Base-by-base conservation (phyloP, 2,888 invertebrate genomes). In the Eupithecia tripunctaria region DNA sequence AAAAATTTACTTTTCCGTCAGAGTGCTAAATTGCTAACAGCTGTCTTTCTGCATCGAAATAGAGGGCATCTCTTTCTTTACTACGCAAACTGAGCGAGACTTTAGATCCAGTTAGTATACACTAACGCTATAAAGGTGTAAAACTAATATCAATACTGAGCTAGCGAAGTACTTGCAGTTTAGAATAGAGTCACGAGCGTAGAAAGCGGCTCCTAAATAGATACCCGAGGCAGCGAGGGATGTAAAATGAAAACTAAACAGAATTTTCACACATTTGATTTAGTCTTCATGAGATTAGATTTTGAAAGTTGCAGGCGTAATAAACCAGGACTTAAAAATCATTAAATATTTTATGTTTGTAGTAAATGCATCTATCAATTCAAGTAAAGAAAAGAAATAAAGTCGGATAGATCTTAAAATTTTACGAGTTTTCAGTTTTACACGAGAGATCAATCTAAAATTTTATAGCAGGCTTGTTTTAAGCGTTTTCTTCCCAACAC, bases 341-440 rank as follows among this genome's bases (percentile, higher is more conserved):
- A 7, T 60, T 21, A 51, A 25, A 59, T 15, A 64, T 59, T 73
- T 70, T 68, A 73, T 68, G 70, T 68, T 67, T 38, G 51, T 69
- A 69, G 32, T 51, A 66, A 69, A 56, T 47, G 47, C 69, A 71
- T 38, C 73, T 66, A 70, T 71, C 71, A 73, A 77, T 77, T 64
- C 68, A 51, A 70, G 56, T 43, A 71, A 69, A 69, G 68, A 72
- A 64, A 64, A 68, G 27, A 69, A 43, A 59, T 73, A 70, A 77
- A 71, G 25, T 71, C 60, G 59, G 67, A 65, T 68, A 70, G 70
- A 66, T 43, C 38, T 70, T 66, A 56, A 56, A 56, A 56, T 12
- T 56, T 74, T 71, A 74, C 74, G 74, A 71, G 66, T 71, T 67
- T 70, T 25, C 67, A 68, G 73, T 70, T 73, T 73, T 70, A 73